phyloP scores from a whole-genome alignment of 2,888 invertebrate species.

The Acleris sparsana region DNA sequence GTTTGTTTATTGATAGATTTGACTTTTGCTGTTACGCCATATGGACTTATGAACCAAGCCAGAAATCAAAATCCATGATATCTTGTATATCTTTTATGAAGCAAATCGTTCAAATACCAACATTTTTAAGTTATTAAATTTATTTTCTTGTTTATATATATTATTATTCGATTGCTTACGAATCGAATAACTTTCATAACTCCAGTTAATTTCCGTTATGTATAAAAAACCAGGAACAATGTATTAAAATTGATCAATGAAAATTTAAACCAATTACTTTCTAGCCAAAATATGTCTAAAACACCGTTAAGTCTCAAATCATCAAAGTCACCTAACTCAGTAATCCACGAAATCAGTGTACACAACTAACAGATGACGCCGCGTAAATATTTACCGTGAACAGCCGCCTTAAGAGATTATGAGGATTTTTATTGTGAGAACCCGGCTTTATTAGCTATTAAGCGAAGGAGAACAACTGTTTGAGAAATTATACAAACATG shows the following conservation, averaged over 20 bases:
- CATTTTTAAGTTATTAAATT: too few relatives aligned
- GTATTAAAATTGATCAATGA: too few relatives aligned
- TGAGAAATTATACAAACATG: conserved; percentile 30
- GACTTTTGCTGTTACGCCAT: conserved; percentile 38
- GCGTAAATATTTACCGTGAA: conserved; percentile 71
- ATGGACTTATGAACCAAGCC: conserved; percentile 2
- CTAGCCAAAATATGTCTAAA: background rate
- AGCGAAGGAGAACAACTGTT: conserved; percentile 33
- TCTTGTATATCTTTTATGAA: too few relatives aligned
- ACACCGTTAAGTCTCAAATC: conserved; percentile 16
- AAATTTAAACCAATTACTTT: too few relatives aligned
- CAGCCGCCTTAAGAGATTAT: conserved; percentile 35
- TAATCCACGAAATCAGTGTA: conserved; percentile 53
- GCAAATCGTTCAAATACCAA: too few relatives aligned
- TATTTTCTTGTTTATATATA: too few relatives aligned
- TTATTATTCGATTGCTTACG: too few relatives aligned
- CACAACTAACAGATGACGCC: conserved; percentile 56
- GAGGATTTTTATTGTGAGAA: conserved; percentile 73
- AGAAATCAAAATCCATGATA: background rate
- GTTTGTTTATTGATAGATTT: conserved; percentile 54
- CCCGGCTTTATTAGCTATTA: conserved; percentile 48
- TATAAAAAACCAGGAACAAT: too few relatives aligned
- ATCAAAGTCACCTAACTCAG: conserved; percentile 39
- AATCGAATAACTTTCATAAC: too few relatives aligned
- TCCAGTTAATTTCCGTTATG: too few relatives aligned